phyloP scores from a whole-genome alignment of 2,797 vertebrate genomes.

The Enteromius afrohamiltoni region DNA sequence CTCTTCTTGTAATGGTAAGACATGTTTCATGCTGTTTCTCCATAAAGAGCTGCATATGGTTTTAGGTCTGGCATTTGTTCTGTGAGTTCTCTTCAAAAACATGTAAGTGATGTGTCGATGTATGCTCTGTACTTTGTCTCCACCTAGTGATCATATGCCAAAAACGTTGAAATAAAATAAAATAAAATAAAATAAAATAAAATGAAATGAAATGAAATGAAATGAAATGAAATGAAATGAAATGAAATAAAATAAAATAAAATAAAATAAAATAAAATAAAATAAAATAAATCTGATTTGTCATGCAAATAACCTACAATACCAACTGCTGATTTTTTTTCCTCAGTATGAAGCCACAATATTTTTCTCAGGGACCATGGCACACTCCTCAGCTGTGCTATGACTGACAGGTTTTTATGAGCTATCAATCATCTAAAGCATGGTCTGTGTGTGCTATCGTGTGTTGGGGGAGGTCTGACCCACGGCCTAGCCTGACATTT shows the following conservation, averaged over 20 bases:
- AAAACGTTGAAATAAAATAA: neutral
- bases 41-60: slow-evolving; percentile 35
- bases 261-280: neutral
- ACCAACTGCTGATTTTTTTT: slow-evolving; percentile 27
- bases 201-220: too few relatives aligned
- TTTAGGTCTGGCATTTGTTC: slow-evolving; percentile 8
- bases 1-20: slow-evolving; percentile 15
- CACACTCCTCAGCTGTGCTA: slow-evolving; percentile 61
- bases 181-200: neutral
- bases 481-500: slow-evolving; percentile 78
- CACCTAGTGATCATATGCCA: slow-evolving; percentile 67
- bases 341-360: slow-evolving; percentile 55
- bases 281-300: neutral
- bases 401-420: slow-evolving; percentile 72
- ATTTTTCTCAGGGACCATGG: slow-evolving; percentile 53
- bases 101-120: neutral
- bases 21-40: slow-evolving; percentile 18
- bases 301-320: neutral
- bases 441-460: slow-evolving; percentile 61
- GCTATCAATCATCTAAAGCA: slow-evolving; percentile 79
- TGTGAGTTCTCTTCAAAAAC: slow-evolving; percentile 11
- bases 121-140: slow-evolving; percentile 77
- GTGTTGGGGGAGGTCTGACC: slow-evolving; percentile 78
- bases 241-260: neutral
- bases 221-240: too few relatives aligned